Evolutionary conservation across 2,888 invertebrate species (phyloP).

Genomic region (Arrhopalites spinosus): DNA sequence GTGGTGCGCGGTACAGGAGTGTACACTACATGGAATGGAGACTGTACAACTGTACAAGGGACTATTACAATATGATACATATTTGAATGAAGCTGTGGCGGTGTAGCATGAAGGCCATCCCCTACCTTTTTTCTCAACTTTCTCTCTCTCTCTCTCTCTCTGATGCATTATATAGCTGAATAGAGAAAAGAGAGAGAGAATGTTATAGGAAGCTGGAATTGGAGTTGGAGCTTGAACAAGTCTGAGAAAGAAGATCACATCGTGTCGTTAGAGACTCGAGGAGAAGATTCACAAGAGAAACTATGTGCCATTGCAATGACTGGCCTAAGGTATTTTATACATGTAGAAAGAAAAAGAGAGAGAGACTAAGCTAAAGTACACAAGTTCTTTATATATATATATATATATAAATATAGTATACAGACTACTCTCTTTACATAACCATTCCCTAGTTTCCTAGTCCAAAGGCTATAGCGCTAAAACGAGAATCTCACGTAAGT

Average conservation of each 20-base stretch:
- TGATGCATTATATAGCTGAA: neutral
- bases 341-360: neutral
- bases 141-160: neutral
- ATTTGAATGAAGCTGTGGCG: neutral
- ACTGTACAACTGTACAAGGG: too few species aligned
- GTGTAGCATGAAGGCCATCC: too few species aligned
- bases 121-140: too few species aligned
- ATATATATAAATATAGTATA: neutral
- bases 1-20: neutral
- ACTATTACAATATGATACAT: conserved; percentile 9
- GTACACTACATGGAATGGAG: too few species aligned
- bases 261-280: too few species aligned
- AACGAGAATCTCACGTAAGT: neutral
- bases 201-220: neutral
- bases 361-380: neutral
- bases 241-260: neutral
- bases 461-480: neutral
- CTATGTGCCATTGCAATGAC: too few species aligned
- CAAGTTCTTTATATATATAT: neutral
- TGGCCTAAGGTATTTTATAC: neutral
- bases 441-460: conserved; percentile 6
- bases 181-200: neutral
- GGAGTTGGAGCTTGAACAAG: neutral
- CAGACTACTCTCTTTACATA: neutral
- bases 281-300: neutral